Evolutionary conservation across 2,113 vertebrate genomes (phyloP).

Genomic region (Benitochromis conjunctus): DNA sequence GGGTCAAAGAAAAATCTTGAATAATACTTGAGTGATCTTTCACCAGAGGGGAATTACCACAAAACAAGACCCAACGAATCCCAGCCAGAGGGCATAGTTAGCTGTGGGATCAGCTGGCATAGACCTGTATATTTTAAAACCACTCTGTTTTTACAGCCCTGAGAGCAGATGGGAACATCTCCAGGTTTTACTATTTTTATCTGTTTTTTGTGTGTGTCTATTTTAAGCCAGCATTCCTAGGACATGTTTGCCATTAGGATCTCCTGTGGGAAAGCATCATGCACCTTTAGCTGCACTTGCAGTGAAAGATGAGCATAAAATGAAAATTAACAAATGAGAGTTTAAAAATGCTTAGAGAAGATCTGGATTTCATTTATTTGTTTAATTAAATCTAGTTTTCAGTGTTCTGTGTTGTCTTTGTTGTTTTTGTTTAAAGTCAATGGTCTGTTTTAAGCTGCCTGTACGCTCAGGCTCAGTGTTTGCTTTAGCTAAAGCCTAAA

Average conservation of each 20-base stretch:
- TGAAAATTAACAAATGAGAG: neutral
- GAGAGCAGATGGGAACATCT: neutral
- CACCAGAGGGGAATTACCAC: neutral
- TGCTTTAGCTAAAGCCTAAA: neutral
- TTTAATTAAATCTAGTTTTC: neutral
- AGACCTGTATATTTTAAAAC: neutral
- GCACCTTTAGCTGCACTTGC: neutral
- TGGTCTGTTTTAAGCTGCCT: rapidly evolving
- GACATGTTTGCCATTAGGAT: neutral
- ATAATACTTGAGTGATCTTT: neutral
- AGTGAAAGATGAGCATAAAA: neutral
- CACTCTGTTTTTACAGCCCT: neutral
- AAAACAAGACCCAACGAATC: slow-evolving; percentile 27
- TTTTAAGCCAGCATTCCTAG: neutral
- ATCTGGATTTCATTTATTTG: neutral
- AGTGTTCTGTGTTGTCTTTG: neutral
- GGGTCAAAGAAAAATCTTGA: neutral
- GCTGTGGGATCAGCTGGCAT: neutral
- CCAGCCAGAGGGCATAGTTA: neutral
- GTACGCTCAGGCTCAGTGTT: neutral
- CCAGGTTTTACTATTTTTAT: neutral
- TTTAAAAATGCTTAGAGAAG: neutral
- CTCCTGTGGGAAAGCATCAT: neutral
- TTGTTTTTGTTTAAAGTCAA: neutral
- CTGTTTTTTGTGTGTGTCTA: neutral